Base-by-base conservation (phyloP, 2,888 invertebrate species). In the Xiphydria camelus region DNA sequence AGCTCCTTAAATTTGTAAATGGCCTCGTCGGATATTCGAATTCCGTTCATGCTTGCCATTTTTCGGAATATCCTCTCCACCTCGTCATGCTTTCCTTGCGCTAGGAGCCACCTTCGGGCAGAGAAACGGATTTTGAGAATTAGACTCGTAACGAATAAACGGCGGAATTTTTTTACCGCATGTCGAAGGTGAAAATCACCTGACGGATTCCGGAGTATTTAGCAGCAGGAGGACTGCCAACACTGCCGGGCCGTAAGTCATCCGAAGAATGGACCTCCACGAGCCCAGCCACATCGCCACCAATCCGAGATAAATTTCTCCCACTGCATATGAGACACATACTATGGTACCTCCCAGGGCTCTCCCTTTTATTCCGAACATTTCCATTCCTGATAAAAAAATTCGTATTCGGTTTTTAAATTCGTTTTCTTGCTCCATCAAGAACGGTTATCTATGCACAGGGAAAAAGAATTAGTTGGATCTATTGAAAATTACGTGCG, bases 101-200 rank as follows among this genome's bases (percentile, higher is more conserved):
- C 83, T 38, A 88, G 76, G 41, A 90, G 78, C 91, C 91, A 91
- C 60, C 91, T 73, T n/a, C n/a, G n/a, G n/a, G n/a, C n/a, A n/a
- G n/a, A n/a, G n/a, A n/a, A n/a, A n/a, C n/a, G n/a, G n/a, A n/a
- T n/a, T n/a, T n/a, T n/a, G n/a, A n/a, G n/a, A n/a, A n/a, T n/a
- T n/a, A n/a, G n/a, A n/a, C n/a, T n/a, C n/a, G n/a, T n/a, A n/a
- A n/a, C n/a, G n/a, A n/a, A n/a, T n/a, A n/a, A n/a, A n/a, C n/a
- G n/a, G n/a, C n/a, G n/a, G n/a, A n/a, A n/a, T n/a, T n/a, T n/a
- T n/a, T n/a, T n/a, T n/a, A n/a, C n/a, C n/a, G n/a, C n/a, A n/a
- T n/a, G n/a, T n/a, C n/a, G n/a, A n/a, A 12, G 29, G 10, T 5
- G 15, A 29, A 14, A 14, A 12, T 29, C 57, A 71, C 71, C 69